Evolutionary conservation across 2,113 vertebrate genomes (phyloP), one percentile per base, ranked within the genome.

Genomic region (Amphilophus citrinellus): DNA sequence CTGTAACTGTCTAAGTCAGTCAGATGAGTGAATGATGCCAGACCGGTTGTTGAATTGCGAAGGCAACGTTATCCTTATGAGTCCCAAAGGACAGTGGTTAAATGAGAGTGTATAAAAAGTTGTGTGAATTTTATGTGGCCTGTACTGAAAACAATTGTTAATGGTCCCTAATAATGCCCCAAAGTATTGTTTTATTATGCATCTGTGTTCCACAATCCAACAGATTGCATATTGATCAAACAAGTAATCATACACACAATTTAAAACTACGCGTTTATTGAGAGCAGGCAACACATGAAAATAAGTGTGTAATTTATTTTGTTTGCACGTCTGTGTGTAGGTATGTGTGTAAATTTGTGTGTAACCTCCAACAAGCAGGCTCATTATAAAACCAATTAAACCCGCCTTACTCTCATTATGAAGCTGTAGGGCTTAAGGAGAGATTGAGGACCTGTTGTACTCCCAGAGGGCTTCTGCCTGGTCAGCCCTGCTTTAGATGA

Each of bases 371-470:
- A 87, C 76, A 85, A 87, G 88, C 88, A 87, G 77, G 30, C 87
- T 93, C 92, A 93, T 95, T 94, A 94, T 94, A 93, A 94, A 94
- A 92, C 89, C 87, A 94, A 94, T 95, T 94, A 94, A 94, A 93
- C 76, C 75, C 15, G 63, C 86, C 87, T 92, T 81, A 89, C 61
- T 90, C 89, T 92, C 91, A 92, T 95, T 90, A 91, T 83, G 76
- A 84, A 89, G 91, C 93, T 68, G 79, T 75, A 84, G 77, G 90
- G 85, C 88, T 93, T 90, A 87, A 81, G 80, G 60, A 83, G 88
- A 90, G 91, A 91, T 90, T 83, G 90, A 90, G 89, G 89, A 94
- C 91, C 89, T 91, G 91, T 91, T 87, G 87, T 89, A 57, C 27
- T 88, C 93, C 91, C 86, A 71, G 20, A 79, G 80, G 92, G 50